These are phyloP conservation scores for Cybosia mesomella DNA, from an alignment of 2,888 invertebrate species.

Conservation along the genomic window DNA sequence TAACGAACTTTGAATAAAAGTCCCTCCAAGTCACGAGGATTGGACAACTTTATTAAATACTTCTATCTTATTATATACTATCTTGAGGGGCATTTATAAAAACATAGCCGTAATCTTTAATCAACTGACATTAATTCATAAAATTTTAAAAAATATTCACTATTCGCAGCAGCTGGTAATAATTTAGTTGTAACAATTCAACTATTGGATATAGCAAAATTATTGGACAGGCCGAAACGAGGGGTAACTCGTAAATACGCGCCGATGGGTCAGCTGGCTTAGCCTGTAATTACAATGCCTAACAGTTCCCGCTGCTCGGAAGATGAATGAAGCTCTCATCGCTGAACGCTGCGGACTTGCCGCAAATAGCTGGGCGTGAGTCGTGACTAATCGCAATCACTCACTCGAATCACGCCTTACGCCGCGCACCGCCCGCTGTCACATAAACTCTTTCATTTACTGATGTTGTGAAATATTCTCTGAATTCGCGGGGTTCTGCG, in stretches of 20 bases:
- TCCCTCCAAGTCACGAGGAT: not conserved
- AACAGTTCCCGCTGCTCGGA: not conserved
- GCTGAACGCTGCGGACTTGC: not conserved
- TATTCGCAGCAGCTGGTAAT: not conserved
- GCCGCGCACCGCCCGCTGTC: slow-evolving; percentile 13
- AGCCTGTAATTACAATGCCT: slow-evolving; percentile 7
- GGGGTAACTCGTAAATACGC: slow-evolving; percentile 5
- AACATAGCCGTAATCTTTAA: not conserved
- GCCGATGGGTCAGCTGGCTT: slow-evolving; percentile 6
- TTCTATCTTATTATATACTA: not conserved
- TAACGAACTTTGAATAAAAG: slow-evolving; percentile 3
- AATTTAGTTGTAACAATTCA: slow-evolving; percentile 4
- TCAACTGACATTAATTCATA: not conserved
- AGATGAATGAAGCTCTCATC: slow-evolving; percentile 20
- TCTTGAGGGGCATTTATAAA: slow-evolving; percentile 3
- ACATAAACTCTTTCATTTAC: slow-evolving; percentile 25
- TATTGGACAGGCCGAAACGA: slow-evolving; percentile 6
- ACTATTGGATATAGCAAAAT: slow-evolving; percentile 13
- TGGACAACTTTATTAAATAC: not conserved
- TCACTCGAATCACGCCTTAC: not conserved
- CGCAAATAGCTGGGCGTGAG: slow-evolving; percentile 21
- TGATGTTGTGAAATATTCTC: slow-evolving; percentile 16
- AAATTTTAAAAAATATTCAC: not conserved
- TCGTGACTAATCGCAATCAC: slow-evolving; percentile 15
- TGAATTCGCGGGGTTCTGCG: slow-evolving; percentile 5